A percentile compares a stretch with the other conserved stretches of the same genome.
These are phyloP conservation scores for Lepidocyrtinus sp. DNA, from an alignment of 2,888 invertebrate species.

Conservation along the genomic window DNA sequence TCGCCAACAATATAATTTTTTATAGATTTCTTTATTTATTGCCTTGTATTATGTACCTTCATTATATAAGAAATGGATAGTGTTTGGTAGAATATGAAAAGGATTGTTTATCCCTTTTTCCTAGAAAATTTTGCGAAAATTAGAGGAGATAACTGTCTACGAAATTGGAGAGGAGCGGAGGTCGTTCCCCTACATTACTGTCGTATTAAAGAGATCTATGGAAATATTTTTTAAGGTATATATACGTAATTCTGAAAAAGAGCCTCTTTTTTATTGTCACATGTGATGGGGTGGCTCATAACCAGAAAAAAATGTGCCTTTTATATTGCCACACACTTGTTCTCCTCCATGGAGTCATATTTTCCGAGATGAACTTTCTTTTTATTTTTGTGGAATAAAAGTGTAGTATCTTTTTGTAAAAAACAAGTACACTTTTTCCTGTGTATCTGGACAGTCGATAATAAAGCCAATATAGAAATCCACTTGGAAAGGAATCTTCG, in stretches of 20 bases:
- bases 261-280: slow-evolving; percentile 50
- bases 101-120: neutral
- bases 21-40: neutral
- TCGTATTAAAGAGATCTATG: no score
- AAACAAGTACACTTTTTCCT: neutral
- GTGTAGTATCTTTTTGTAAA: no score
- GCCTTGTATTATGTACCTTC: neutral
- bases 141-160: slow-evolving; percentile 3
- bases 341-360: no score
- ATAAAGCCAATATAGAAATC: neutral
- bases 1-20: neutral
- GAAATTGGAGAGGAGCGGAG: slow-evolving; percentile 17
- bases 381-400: no score
- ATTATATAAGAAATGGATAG: neutral
- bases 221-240: no score
- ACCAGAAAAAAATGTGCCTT: no score
- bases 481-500: neutral
- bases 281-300: slow-evolving; percentile 43
- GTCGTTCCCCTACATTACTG: slow-evolving; percentile 55
- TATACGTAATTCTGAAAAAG: no score
- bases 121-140: neutral
- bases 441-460: neutral
- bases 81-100: neutral
- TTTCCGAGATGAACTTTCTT: neutral
- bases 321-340: no score